Evolutionary conservation across 2,888 invertebrate species (phyloP), one percentile per base, ranked within the genome.

Genomic region (Altica lythri): DNA sequence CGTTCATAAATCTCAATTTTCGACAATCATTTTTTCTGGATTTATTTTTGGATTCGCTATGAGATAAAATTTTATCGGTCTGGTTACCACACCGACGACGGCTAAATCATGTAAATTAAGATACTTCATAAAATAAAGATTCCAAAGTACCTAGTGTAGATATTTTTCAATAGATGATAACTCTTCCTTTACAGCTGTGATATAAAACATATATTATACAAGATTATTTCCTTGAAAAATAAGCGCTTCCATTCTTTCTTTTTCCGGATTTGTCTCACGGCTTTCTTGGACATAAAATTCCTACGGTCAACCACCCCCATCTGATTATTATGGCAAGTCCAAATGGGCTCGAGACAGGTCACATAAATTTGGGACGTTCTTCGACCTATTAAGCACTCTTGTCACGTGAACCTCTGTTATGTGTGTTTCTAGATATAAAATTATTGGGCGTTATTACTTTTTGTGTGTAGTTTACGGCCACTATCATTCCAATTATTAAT

Each of bases 361-460:
- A 10, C 29, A 48, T 48, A 48, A 48, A 48, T 48, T 48, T 19
- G 18, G 4, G 30, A 48, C 14, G 38, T 34, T 34, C 34, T 32
- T 14, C 19, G 45, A 45, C 34, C 34, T 45, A 45, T 45, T 48
- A 48, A 30, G 48, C 27, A 48, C 29, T 40, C 25, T 8, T 5
- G 38, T 48, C 48, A 48, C 48, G 48, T 48, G 29, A 38, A 29
- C 29, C 29, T 19, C 10, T 14, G 35, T 46, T 34, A 19, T 35
- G 14, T 34, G 27, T 37, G 47, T 22, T 8, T 9, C 27, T 25
- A 10, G 47, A 37, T 37, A 47, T 35, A 37, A 47, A 35, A 47
- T 47, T 47, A 47, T 47, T 47, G 37, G 37, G 37, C 37, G 27
- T 47, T 37, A 47, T 47, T 47, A 25, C 37, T 47, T 14, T 16